Evolutionary conservation across 2,888 invertebrate genomes (phyloP).

Genomic region (Erannis defoliaria): DNA sequence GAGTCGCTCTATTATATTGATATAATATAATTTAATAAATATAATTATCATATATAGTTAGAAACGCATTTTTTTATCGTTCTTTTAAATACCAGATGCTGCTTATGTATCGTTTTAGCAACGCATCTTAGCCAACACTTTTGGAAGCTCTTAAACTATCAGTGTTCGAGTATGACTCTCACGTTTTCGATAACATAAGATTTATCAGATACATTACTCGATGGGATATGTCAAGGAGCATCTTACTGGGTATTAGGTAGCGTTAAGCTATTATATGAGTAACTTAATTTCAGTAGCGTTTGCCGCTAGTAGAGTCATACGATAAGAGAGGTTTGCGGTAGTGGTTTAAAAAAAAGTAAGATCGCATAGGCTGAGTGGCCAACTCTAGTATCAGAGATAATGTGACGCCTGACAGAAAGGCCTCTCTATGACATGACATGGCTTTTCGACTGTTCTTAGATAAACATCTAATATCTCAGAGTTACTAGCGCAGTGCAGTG

Average conservation of each 20-base stretch:
- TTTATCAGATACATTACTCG: conserved; percentile 40
- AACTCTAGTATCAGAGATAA: too few species aligned
- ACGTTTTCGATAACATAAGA: conserved; percentile 38
- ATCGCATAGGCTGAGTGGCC: too few species aligned
- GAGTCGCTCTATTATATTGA: too few species aligned
- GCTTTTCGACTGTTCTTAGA: too few species aligned
- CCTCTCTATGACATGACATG: too few species aligned
- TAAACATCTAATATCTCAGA: too few species aligned
- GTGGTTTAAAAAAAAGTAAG: too few species aligned
- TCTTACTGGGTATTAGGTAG: conserved; percentile 33
- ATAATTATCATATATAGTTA: not conserved
- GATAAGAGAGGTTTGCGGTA: too few species aligned
- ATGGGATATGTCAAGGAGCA: conserved; percentile 38
- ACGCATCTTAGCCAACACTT: not conserved
- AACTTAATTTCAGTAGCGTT: conserved; percentile 11
- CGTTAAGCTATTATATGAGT: conserved; percentile 16
- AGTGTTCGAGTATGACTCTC: conserved; percentile 33
- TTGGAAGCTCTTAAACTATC: conserved; percentile 16
- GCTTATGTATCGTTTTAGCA: not conserved
- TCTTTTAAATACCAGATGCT: not conserved
- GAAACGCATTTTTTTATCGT: not conserved
- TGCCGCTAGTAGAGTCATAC: not conserved
- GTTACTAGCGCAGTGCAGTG: too few species aligned
- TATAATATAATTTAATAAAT: too few species aligned
- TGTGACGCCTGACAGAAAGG: too few species aligned